Percentiles rank a stretch among this genome's conserved stretches.
Evolutionary conservation across 2,888 invertebrate species (phyloP).

Genomic region (Tetrapedia diversipes): DNA sequence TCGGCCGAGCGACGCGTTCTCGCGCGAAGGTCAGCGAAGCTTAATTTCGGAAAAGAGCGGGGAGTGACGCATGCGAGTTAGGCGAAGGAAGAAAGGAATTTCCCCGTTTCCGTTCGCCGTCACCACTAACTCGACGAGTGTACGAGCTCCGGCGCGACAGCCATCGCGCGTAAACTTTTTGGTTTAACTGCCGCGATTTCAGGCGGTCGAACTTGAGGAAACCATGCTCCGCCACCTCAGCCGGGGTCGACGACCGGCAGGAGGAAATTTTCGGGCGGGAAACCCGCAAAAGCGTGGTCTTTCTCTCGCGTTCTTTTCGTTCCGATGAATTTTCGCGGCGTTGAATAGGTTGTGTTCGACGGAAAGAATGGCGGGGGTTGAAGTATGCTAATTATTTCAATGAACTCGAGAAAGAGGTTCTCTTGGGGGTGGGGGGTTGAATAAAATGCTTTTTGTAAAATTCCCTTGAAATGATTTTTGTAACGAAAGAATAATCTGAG

Average conservation of each 20-base stretch:
- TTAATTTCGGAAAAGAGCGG: constrained; percentile 50
- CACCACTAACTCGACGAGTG: constrained; percentile 52
- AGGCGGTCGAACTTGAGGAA: constrained; percentile 53
- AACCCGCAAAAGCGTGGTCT: background rate
- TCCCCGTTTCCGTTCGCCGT: constrained; percentile 58
- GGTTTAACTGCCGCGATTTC: constrained; percentile 61
- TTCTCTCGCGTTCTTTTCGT: too few species aligned
- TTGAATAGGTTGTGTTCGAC: too few species aligned
- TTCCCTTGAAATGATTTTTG: constrained; percentile 7
- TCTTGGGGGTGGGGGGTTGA: too few species aligned
- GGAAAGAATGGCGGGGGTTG: too few species aligned
- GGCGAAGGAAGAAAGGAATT: constrained; percentile 61
- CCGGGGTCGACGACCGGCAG: constrained; percentile 52
- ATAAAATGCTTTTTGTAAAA: too few species aligned
- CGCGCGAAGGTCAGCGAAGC: constrained; percentile 16
- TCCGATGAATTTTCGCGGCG: background rate
- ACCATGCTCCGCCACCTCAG: background rate
- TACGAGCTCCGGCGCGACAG: constrained; percentile 53
- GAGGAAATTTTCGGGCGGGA: constrained; percentile 40
- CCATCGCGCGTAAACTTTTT: constrained; percentile 61
- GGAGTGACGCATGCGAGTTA: constrained; percentile 34
- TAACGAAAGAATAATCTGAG: constrained; percentile 7
- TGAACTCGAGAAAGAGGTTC: too few species aligned
- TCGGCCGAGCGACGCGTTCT: background rate
- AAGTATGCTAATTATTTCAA: too few species aligned